Evolutionary conservation across 2,888 invertebrate species (phyloP), one percentile per base, ranked within the genome.

Genomic region (Synanthedon tipuliformis): DNA sequence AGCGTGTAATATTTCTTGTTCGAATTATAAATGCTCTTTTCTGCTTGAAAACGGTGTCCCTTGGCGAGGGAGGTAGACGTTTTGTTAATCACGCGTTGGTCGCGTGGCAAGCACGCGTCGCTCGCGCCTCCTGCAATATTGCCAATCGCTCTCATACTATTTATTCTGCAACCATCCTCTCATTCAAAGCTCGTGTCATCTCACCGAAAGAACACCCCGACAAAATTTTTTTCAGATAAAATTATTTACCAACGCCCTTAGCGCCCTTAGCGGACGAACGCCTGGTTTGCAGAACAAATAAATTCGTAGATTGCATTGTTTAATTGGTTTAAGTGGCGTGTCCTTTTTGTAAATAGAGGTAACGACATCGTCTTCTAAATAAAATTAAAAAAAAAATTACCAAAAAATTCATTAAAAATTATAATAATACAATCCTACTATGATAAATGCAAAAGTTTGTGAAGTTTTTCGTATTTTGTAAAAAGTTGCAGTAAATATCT

Each of bases 1-100:
- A 85, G 86, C 85, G 85, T 87, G 83, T 86, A 84, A 86, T 86
- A 77, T 81, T 84, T 79, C 84, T 82, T 78, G 75, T 77, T 69
- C 67, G 75, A 80, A 82, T 85, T 85, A 84, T 80, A 81, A 75
- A 82, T 75, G 72, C 70, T 74, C 76, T 66, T 62, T 70, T 76
- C 76, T 71, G 66, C 64, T 70, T 68, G 69, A 71, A 73, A 76
- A 73, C 68, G 73, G 73, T 11, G 16, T 53, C 34, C 34, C 34
- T 34, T 4, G 45, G 45, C 12, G 13, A 15, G 45, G 15, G 45
- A 15, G 45, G n/a, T 45, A 45, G n/a, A n/a, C 45, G 45, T 45
- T 45, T 45, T 45, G 78, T 11, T 63, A 15, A 59, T 15, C 81
- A 74, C 79, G 79, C 60, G 81, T 10, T 71, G 52, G 57, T 3